A percentile compares a stretch with the other conserved stretches of the same genome.
phyloP scores from a whole-genome alignment of 2,888 invertebrate genomes.

The Philaethria dido region DNA sequence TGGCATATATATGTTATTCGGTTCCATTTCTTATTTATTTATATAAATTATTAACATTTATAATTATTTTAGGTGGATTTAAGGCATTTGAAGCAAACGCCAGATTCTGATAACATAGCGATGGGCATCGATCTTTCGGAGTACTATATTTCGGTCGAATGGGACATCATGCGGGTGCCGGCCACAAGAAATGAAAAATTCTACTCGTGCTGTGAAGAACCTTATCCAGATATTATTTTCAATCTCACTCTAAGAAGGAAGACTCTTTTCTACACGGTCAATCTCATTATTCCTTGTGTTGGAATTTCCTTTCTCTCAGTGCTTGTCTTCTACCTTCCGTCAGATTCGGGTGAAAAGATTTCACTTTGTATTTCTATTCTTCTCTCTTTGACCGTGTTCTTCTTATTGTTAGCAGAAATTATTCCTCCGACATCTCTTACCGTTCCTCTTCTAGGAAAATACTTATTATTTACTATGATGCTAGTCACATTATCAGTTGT shows the following conservation, averaged over 20 bases:
- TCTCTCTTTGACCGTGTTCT: slow-evolving; percentile 96
- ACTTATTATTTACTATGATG: slow-evolving; percentile 97
- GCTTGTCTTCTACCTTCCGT: slow-evolving; percentile 98
- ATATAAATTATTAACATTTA: slow-evolving; percentile 20
- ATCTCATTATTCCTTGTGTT: slow-evolving; percentile 98
- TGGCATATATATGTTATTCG: too few relatives aligned
- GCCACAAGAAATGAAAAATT: slow-evolving; percentile 95
- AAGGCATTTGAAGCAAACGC: slow-evolving; percentile 93
- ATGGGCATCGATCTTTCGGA: slow-evolving; percentile 96
- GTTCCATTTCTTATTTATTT: slow-evolving; percentile 37
- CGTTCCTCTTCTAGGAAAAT: slow-evolving; percentile 95
- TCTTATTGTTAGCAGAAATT: slow-evolving; percentile 95
- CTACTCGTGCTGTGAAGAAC: slow-evolving; percentile 98
- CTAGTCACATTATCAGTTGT: slow-evolving; percentile 96
- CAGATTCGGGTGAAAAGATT: slow-evolving; percentile 98
- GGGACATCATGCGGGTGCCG: slow-evolving; percentile 98
- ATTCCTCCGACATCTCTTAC: slow-evolving; percentile 97
- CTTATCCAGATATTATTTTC: slow-evolving; percentile 98
- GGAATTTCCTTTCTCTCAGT: slow-evolving; percentile 98
- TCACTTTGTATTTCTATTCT: slow-evolving; percentile 97
- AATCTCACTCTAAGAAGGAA: slow-evolving; percentile 97
- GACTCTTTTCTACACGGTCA: slow-evolving; percentile 98
- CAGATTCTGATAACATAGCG: slow-evolving; percentile 94
- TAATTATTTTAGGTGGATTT: slow-evolving; percentile 90
- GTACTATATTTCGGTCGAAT: slow-evolving; percentile 98